Base-by-base conservation (phyloP, 2,797 vertebrate species). In the Chrosomus eos region DNA sequence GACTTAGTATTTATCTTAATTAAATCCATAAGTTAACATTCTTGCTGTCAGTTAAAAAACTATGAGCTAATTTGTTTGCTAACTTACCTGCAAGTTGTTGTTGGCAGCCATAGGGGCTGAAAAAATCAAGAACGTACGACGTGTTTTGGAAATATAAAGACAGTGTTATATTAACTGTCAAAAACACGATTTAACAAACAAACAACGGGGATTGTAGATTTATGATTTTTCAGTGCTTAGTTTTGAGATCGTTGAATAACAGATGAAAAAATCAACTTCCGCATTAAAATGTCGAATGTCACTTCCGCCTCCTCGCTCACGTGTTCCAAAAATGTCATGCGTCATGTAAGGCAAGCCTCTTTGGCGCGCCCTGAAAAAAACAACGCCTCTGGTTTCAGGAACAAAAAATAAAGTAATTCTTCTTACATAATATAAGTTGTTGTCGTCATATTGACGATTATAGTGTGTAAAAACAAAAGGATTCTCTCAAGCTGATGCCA, bases 71-170 rank as follows among this genome's bases (percentile, higher is more conserved):
- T 73, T 60, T 64, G 87, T 40, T 91, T 84, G 76, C 74, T 71
- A 89, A 93, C 94, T 95, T 94, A 96, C 95, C 95, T 96, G 95
- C 89, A 96, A 94, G 93, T 95, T 96, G 85, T 93, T 95, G 92
- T 93, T 95, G 92, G 94, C 90, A 93, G 95, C 95, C 95, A 96
- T 96, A 92, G 90, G 82, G 93, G 92, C 94, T 88, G 92, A 87
- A 90, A 86, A 83, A 85, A 68, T 18, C 19, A 13, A 81, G 53
- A 70, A 64, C 86, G 72, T 19, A 72, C 76, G 48, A 75, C 70
- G 86, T 77, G 77, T 78, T 83, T 67, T 55, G 66, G 43, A 72
- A 53, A 80, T 33, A 26, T 64, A 67, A 82, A 64, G 33, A 23
- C 40, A 62, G 5, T 7, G 10, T 4, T 60, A 7, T 76, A n/a